Conservation (phyloP, 2,113 vertebrate species). For the Halichoeres trimaculatus region DNA sequence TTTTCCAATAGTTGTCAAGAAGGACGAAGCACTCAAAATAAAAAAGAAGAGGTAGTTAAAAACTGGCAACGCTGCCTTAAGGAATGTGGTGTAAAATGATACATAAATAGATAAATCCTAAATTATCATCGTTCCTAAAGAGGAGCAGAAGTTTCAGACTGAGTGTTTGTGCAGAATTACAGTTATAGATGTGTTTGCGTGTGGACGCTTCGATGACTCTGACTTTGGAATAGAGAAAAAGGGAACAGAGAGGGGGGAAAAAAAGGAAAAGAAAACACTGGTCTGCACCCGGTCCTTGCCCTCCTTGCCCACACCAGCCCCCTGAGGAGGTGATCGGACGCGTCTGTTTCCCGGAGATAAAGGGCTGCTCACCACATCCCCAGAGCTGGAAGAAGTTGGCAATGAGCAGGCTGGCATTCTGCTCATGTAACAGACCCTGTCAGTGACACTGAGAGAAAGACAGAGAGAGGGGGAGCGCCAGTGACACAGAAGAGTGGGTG, state of each 20-base stretch:
- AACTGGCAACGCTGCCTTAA: slow-evolving; percentile 6
- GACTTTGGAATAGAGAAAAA: slow-evolving; percentile 48
- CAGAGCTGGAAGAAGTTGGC: slow-evolving; percentile 77
- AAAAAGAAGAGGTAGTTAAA: slow-evolving; percentile 31
- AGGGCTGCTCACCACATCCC: slow-evolving; percentile 78
- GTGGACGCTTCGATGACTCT: slow-evolving; percentile 29
- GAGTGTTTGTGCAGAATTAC: background rate
- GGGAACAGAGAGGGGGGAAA: slow-evolving; percentile 28
- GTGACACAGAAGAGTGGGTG: slow-evolving; percentile 29
- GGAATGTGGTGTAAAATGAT: slow-evolving; percentile 41
- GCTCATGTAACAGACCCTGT: slow-evolving; percentile 76
- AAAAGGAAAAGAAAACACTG: slow-evolving; percentile 3
- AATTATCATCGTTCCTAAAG: slow-evolving; percentile 34
- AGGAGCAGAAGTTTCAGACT: slow-evolving; percentile 10
- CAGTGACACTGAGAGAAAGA: slow-evolving; percentile 72
- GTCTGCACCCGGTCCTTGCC: slow-evolving; percentile 50
- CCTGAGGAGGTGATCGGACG: slow-evolving; percentile 73
- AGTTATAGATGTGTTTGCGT: background rate
- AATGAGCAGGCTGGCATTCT: slow-evolving; percentile 65
- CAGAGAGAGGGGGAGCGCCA: slow-evolving; percentile 26
- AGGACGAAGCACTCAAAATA: slow-evolving; percentile 16
- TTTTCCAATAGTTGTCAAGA: slow-evolving; percentile 44
- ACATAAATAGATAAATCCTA: slow-evolving; percentile 65
- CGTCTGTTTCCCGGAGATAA: slow-evolving; percentile 85
- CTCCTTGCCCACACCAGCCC: slow-evolving; percentile 61